Evolutionary conservation across 2,113 vertebrate genomes (phyloP).

Genomic region (Microcebus ravelobensis): DNA sequence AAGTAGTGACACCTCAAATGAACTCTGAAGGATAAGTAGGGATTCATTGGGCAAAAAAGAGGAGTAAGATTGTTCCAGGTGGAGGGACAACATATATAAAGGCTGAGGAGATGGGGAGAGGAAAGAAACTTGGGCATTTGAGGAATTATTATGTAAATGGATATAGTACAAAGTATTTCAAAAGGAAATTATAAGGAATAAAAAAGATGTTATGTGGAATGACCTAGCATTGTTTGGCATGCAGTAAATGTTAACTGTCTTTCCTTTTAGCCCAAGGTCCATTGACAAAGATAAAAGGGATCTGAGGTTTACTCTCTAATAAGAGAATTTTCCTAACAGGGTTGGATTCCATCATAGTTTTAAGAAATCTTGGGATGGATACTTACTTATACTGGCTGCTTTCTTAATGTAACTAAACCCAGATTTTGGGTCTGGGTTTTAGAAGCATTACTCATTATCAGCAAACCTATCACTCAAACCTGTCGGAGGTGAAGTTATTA

Average conservation of each 20-base stretch:
- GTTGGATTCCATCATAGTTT: background rate
- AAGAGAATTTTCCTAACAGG: slow-evolving; percentile 10
- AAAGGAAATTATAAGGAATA: background rate
- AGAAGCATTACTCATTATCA: background rate
- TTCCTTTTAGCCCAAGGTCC: slow-evolving; percentile 9
- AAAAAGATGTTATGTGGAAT: background rate
- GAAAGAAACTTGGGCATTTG: background rate
- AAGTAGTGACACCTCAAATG: background rate
- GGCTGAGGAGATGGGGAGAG: background rate
- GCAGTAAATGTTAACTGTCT: background rate
- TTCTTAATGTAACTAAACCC: background rate
- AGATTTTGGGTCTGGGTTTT: background rate
- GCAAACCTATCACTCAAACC: background rate
- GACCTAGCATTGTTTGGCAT: background rate
- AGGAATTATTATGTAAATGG: background rate
- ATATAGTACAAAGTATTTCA: background rate
- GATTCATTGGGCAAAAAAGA: background rate
- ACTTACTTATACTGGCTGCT: background rate
- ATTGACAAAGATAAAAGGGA: background rate
- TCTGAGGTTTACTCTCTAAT: background rate
- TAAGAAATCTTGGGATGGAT: background rate
- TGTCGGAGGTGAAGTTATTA: slow-evolving; percentile 5
- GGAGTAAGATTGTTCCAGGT: background rate
- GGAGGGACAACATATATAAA: background rate
- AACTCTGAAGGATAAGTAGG: background rate